A percentile compares a stretch with the other conserved stretches of the same genome.
Evolutionary conservation across 2,888 invertebrate species (phyloP).

Genomic region (Phengaris arion): DNA sequence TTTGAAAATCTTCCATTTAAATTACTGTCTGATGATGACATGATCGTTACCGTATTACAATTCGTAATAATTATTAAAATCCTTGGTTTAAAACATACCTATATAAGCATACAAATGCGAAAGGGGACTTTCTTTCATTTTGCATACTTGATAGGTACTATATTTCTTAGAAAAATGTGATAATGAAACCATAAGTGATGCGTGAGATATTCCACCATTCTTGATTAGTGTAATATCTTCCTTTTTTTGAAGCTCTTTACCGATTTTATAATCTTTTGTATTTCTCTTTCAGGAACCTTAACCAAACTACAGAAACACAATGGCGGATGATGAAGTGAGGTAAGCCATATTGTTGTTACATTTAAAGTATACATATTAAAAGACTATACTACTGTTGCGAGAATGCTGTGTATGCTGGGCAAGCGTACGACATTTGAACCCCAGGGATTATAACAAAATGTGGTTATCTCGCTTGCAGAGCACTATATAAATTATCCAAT

Average conservation of each 20-base stretch:
- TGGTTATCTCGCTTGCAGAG: too few species aligned
- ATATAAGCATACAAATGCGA: not conserved
- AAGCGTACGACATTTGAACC: too few species aligned
- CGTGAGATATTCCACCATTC: not conserved
- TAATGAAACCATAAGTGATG: not conserved
- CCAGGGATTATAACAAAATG: too few species aligned
- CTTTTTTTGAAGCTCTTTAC: too few species aligned
- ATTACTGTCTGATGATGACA: not conserved
- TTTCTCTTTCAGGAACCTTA: slow-evolving; percentile 78
- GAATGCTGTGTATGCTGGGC: too few species aligned
- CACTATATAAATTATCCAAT: too few species aligned
- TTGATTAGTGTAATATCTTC: too few species aligned
- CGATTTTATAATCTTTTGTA: not conserved
- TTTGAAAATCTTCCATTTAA: too few species aligned
- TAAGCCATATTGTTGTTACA: slow-evolving; percentile 65
- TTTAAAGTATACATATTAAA: not conserved
- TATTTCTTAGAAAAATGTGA: too few species aligned
- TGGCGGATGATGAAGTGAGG: slow-evolving; percentile 98
- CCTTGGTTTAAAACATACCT: too few species aligned
- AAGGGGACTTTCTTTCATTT: not conserved
- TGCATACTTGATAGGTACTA: not conserved
- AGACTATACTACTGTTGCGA: too few species aligned
- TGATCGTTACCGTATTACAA: not conserved
- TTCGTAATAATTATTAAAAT: too few species aligned
- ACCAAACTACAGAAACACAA: slow-evolving; percentile 79